Evolutionary conservation across 2,797 vertebrate genomes (phyloP).

Genomic region (Acipenser ruthenus): DNA sequence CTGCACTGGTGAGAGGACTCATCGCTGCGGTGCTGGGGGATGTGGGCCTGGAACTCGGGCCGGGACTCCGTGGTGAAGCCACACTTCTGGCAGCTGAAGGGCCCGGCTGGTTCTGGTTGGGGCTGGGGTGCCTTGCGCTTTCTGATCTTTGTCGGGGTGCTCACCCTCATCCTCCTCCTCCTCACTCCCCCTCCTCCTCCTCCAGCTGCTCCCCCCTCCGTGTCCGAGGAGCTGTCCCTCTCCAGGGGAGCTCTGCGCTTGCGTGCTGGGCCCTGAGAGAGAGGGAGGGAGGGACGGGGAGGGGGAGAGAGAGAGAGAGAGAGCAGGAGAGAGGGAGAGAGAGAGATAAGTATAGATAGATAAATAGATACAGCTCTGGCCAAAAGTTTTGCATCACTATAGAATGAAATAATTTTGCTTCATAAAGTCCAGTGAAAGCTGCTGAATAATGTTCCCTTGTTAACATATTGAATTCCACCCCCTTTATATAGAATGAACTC

Average conservation of each 20-base stretch:
- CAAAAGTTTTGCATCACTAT: too few species aligned
- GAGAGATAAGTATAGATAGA: constrained; percentile 25
- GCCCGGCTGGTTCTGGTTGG: constrained; percentile 44
- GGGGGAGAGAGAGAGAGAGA: constrained; percentile 28
- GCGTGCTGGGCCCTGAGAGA: constrained; percentile 41
- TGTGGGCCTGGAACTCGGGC: constrained; percentile 57
- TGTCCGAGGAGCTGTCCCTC: constrained; percentile 48
- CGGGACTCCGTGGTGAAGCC: constrained; percentile 61
- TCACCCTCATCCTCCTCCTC: constrained; percentile 42
- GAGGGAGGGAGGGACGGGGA: constrained; percentile 23
- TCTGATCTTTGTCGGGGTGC: constrained; percentile 41
- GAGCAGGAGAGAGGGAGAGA: constrained; percentile 30
- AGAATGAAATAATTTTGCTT: constrained; percentile 19
- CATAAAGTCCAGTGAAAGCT: too few species aligned
- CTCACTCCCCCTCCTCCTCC: constrained; percentile 26
- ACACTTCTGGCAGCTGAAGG: constrained; percentile 64
- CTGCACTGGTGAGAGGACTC: constrained; percentile 67
- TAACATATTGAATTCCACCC: too few species aligned
- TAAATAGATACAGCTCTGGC: constrained; percentile 31
- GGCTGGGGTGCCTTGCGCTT: constrained; percentile 27
- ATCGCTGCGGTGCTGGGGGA: constrained; percentile 65
- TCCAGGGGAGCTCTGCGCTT: constrained; percentile 34
- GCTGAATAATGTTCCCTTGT: too few species aligned
- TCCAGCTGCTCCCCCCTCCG: constrained; percentile 27
- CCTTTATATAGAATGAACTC: too few species aligned